phyloP scores from a whole-genome alignment of 2,797 vertebrate genomes.

The Valencia hispanica region DNA sequence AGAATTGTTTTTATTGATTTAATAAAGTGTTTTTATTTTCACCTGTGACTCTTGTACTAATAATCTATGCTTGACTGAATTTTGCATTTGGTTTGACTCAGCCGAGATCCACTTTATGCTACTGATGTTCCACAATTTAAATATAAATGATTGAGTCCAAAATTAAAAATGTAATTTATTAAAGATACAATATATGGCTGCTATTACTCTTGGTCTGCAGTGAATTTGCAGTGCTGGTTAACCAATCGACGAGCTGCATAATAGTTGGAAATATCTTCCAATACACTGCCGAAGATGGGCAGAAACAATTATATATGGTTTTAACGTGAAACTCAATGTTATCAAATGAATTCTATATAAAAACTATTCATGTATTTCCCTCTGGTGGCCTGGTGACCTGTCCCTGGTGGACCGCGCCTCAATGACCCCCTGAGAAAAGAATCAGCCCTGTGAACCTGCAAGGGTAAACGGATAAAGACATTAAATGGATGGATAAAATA shows the following conservation, averaged over 20 bases:
- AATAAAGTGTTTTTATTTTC: conserved; percentile 88
- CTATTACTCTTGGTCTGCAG: background rate
- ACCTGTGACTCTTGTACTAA: conserved; percentile 72
- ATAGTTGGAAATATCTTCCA: background rate
- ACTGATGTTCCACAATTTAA: background rate
- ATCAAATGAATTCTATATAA: too few species aligned
- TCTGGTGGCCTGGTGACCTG: too few species aligned
- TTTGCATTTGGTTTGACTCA: background rate
- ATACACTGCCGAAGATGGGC: background rate
- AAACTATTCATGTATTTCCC: too few species aligned
- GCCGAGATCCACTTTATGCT: background rate
- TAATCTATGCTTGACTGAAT: conserved; percentile 25
- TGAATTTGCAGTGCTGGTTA: background rate
- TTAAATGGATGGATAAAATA: background rate
- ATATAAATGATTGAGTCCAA: background rate
- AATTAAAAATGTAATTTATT: background rate
- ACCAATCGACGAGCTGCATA: background rate
- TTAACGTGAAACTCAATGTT: too few species aligned
- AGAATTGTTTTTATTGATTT: conserved; percentile 87
- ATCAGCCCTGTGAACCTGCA: too few species aligned
- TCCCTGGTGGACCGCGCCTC: too few species aligned
- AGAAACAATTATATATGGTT: too few species aligned
- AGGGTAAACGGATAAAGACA: too few species aligned
- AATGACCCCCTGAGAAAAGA: too few species aligned
- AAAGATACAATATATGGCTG: too few species aligned